Evolutionary conservation across 2,113 vertebrate genomes (phyloP).

Genomic region (Todiramphus chloris): DNA sequence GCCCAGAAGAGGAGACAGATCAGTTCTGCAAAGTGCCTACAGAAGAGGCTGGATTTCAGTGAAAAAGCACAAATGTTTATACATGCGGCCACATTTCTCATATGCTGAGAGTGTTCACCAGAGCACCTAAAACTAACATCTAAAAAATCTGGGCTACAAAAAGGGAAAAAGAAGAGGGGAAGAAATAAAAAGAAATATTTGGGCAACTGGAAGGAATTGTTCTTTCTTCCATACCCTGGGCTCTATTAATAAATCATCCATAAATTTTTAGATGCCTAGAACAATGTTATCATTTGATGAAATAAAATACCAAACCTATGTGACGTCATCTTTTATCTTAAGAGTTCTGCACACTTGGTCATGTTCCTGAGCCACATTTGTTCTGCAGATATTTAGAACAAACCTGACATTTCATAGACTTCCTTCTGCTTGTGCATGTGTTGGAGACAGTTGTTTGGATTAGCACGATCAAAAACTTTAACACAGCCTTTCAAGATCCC

Average conservation of each 20-base stretch:
- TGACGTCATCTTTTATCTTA: conserved; percentile 57
- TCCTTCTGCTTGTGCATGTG: conserved; percentile 61
- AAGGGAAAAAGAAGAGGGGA: rapidly evolving
- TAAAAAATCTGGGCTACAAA: background rate
- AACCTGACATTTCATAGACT: conserved; percentile 66
- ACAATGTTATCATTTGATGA: conserved; percentile 31
- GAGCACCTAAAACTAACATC: background rate
- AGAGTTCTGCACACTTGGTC: conserved; percentile 1
- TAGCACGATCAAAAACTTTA: conserved; percentile 54
- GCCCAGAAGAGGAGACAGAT: background rate
- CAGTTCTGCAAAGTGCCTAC: background rate
- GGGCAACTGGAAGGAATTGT: conserved; percentile 64
- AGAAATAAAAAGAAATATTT: background rate
- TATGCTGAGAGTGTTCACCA: background rate
- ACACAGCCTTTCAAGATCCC: conserved; percentile 62
- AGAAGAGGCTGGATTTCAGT: background rate
- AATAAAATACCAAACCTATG: conserved; percentile 49
- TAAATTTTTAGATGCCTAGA: conserved; percentile 37
- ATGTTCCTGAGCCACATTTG: conserved; percentile 59
- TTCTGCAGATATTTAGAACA: conserved; percentile 65
- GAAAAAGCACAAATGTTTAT: background rate
- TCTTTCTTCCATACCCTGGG: background rate
- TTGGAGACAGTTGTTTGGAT: conserved; percentile 69
- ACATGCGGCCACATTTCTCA: background rate
- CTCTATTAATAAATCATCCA: conserved; percentile 46